Evolutionary conservation across 2,888 invertebrate species (phyloP), one percentile per base, ranked within the genome.

Genomic region (Gibbula magus): DNA sequence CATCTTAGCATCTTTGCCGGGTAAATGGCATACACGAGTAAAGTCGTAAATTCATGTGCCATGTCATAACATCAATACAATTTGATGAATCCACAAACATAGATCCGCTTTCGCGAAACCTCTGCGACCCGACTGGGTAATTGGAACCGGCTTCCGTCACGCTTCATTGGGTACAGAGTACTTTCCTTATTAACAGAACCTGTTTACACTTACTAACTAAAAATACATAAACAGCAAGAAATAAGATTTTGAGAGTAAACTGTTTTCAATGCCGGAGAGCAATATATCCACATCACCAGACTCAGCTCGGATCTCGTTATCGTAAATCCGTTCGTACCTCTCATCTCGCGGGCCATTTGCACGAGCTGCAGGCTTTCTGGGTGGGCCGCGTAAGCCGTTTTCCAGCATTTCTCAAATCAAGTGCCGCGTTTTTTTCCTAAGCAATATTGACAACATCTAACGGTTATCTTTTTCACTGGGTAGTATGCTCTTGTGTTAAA

Each of bases 181-280:
- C 61, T 61, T 61, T 13, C 61, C 61, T 25, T 18, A 61, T 61
- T 61, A 61, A 29, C 61, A 25, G 61, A 22, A 29, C 61, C 61
- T 61, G 61, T 61, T 61, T 61, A 61, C 61, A 5, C 61, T 61
- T 29, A 61, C 25, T 61, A 29, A 61, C 61, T 61, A 25, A 61
- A 61, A 61, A 29, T 61, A 61, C 61, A 29, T 61, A 61, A 61
- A 61, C 61, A 29, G 29, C 25, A 16, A 25, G 29, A 22, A 61
- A 61, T 61, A 25, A 61, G 61, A 61, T 61, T 61, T 61, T 16
- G 61, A 61, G 29, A 61, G 61, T 29, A 61, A 61, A 61, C 61
- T 61, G 61, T 61, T 61, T 29, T 10, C 61, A 61, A 25, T 61
- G 22, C 29, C 25, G 61, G 29, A 29, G 29, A 22, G 25, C 25